Conservation (phyloP, 2,113 vertebrate species). For the Malurus elegans region DNA sequence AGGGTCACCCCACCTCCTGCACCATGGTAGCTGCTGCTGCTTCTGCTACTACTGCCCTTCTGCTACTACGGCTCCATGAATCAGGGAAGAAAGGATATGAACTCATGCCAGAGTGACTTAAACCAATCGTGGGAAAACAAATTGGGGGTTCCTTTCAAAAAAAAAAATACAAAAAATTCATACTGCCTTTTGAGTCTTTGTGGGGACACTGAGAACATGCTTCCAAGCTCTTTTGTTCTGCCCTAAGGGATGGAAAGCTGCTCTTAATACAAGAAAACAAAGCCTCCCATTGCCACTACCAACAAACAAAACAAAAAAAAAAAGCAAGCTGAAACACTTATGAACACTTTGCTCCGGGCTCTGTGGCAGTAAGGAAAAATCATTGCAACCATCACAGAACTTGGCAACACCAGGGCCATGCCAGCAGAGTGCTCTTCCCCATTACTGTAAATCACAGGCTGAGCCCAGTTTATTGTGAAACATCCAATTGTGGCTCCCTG, state of each 20-base stretch:
- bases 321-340: background rate
- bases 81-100: slow-evolving; percentile 7
- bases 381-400: slow-evolving; percentile 52
- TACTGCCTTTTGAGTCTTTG: slow-evolving; percentile 34
- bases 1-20: background rate
- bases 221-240: slow-evolving; percentile 58
- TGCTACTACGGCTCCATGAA: background rate
- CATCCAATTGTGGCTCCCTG: background rate
- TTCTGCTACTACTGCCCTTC: background rate
- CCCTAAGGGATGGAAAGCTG: slow-evolving; percentile 60
- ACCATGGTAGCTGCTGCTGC: background rate
- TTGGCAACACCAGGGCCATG: slow-evolving; percentile 38
- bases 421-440: slow-evolving; percentile 18
- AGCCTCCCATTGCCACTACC: slow-evolving; percentile 48
- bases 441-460: slow-evolving; percentile 34
- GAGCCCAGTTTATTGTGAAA: slow-evolving; percentile 24
- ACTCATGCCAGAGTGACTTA: slow-evolving; percentile 27
- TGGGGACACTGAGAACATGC: slow-evolving; percentile 41
- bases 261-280: slow-evolving; percentile 66
- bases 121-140: slow-evolving; percentile 38
- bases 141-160: slow-evolving; percentile 1
- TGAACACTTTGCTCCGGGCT: slow-evolving; percentile 46
- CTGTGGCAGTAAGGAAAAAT: slow-evolving; percentile 54
- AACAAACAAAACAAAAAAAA: background rate
- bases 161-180: background rate